Evolutionary conservation across 1,140 invertebrate genomes (phyloP), one percentile per base, ranked within the genome.

Genomic region (Diachasmimorpha longicaudata): DNA sequence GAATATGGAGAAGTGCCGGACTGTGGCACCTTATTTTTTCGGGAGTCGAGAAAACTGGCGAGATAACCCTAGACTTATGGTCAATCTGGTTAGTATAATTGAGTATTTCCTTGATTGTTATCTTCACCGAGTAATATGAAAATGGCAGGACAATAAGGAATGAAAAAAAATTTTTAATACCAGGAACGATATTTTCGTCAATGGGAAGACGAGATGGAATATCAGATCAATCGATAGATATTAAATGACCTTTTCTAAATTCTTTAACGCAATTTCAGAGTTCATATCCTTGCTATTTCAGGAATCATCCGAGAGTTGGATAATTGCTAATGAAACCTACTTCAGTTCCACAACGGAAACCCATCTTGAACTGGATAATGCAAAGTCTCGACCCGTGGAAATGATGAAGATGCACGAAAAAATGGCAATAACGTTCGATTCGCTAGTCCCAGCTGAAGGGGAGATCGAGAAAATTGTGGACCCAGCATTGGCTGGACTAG

Each of bases 301-400:
- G 74, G 48, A 46, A 66, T 71, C 69, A 19, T 76, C 74, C 19
- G 42, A 63, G 0, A 76, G 69, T 46, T 13, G 4, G 6, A 71
- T 76, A 16, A 37, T 66, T 48, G 68, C 42, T 0, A 70, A 76
- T 46, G 21, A 14, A 63, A 23, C 55, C 16, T 23, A 69, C 13
- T 76, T 76, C 23, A 42, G 39, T 11, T 76, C 74, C 23, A 31
- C 69, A 13, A 76, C 74, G 0, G 19, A 76, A 67, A 76, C 69
- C 3, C 13, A 11, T n/a, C 23, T 76, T 9, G 39, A 66, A 16
- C 10, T 73, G n/a, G 14, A 46, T 19, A 37, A 52, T 48, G 19
- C 21, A 71, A 11, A 39, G 13, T 3, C 55, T 42, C 9, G 19
- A 70, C n/a, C 55, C 42, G 1, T 13, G 0, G 21, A 19, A 16